phyloP scores from a whole-genome alignment of 2,797 vertebrate genomes.

The Odontamblyopus lacepedii region DNA sequence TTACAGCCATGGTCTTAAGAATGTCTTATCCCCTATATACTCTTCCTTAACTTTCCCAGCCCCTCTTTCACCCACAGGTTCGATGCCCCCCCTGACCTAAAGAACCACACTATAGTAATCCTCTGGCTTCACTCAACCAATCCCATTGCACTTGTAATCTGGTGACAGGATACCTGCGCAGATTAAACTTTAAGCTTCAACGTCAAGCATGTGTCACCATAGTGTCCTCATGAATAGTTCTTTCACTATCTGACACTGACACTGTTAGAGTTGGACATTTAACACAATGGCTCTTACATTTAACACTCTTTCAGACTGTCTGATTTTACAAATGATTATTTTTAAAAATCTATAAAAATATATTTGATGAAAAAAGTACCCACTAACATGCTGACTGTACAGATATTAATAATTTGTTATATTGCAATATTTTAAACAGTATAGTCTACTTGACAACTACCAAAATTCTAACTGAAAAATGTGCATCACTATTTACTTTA shows the following conservation, averaged over 20 bases:
- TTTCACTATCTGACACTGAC: slow-evolving; percentile 3
- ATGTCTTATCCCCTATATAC: neutral
- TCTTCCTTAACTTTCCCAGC: slow-evolving; percentile 26
- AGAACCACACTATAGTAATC: slow-evolving; percentile 59
- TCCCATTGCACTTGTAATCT: slow-evolving; percentile 63
- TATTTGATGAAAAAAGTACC: too few species aligned
- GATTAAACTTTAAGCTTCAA: slow-evolving; percentile 48
- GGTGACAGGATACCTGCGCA: slow-evolving; percentile 57
- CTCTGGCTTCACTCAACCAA: slow-evolving; percentile 48
- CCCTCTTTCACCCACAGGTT: slow-evolving; percentile 31
- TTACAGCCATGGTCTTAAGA: neutral
- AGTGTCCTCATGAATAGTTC: slow-evolving; percentile 13
- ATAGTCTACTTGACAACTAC: neutral
- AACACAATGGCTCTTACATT: neutral
- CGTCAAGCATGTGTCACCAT: slow-evolving; percentile 29
- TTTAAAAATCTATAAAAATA: too few species aligned
- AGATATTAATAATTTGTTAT: neutral
- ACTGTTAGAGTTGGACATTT: neutral
- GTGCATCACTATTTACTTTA: too few species aligned
- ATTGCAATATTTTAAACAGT: neutral
- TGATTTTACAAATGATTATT: neutral
- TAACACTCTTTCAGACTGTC: neutral
- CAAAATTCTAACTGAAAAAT: too few species aligned
- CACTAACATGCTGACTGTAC: neutral
- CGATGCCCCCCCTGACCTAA: slow-evolving; percentile 43